Evolutionary conservation across 2,113 vertebrate species (phyloP).

Genomic region (Ia io): DNA sequence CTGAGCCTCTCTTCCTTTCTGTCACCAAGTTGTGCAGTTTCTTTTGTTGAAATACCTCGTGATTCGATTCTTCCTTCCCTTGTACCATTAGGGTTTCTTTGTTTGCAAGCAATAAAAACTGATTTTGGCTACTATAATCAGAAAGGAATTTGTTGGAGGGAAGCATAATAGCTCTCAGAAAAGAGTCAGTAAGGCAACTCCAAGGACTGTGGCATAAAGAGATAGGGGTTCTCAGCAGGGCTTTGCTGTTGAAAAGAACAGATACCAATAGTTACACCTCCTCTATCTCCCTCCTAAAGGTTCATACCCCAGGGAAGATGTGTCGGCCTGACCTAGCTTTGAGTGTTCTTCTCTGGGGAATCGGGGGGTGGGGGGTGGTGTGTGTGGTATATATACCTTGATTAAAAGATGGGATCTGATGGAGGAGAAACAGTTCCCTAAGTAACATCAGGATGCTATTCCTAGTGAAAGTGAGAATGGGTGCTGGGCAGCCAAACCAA

Average conservation of each 20-base stretch:
- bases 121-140: background rate
- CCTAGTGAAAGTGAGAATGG: background rate
- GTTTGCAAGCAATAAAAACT: slow-evolving; percentile 15
- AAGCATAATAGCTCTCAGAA: background rate
- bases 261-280: background rate
- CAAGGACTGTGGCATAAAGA: background rate
- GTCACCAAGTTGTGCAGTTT: background rate
- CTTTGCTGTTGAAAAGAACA: background rate
- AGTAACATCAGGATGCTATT: background rate
- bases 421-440: background rate
- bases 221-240: background rate
- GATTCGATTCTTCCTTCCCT: background rate
- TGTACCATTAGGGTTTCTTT: slow-evolving; percentile 19
- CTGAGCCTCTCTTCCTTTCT: slow-evolving; percentile 6
- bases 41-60: background rate
- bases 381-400: background rate
- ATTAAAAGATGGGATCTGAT: background rate
- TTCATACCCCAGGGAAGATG: background rate
- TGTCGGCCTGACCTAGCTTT: background rate
- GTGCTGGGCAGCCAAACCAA: background rate
- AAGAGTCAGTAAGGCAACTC: background rate
- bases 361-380: too few species aligned
- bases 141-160: background rate
- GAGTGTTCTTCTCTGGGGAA: background rate
- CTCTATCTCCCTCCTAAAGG: background rate